Base-by-base conservation (phyloP, 2,113 vertebrate genomes). In the Electrona antarctica region DNA sequence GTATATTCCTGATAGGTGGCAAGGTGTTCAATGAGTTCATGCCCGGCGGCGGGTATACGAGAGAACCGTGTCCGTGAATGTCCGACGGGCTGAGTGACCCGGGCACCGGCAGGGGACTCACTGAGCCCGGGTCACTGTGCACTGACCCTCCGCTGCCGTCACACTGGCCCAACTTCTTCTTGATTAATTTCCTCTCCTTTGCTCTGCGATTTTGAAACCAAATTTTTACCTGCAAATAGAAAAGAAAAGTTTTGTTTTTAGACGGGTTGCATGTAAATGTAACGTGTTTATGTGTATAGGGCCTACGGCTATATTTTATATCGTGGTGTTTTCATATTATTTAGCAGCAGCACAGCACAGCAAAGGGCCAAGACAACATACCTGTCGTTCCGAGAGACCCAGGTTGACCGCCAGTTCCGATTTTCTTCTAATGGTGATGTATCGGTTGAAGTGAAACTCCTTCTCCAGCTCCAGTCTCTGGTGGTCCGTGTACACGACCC, bases 131-230 rank as follows among this genome's bases (percentile, higher is more conserved):
- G 90, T 97, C 96, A 80, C 96, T 96, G 93, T 96, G 95, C 64
- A 93, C 92, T 0, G 95, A 96, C 7, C 94, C 94, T 28, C 95
- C 92, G 14, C 93, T 97, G 82, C 94, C 95, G 65, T 97, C 95
- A 33, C 95, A 96, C 88, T 95, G 95, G 2, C 95, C 96, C 81
- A 97, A 85, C 87, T 98, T 98, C 93, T 97, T 97, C 91, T 97
- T 97, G 66, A 97, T 95, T 82, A 98, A 85, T 76, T 98, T 98
- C 76, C 96, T 93, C 77, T 98, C 97, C 79, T 97, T 98, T 0
- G 96, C 96, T 76, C 96, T 91, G 67, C 95, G 95, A 80, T 98
- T 97, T 90, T 98, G 96, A 87, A 98, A 98, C 97, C 96, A 98
- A 70, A 98, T 98, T 89, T 98, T 97, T 56, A 97, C 96, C 97